Conservation (phyloP, 2,888 invertebrate genomes). For the Oscheius onirici region DNA sequence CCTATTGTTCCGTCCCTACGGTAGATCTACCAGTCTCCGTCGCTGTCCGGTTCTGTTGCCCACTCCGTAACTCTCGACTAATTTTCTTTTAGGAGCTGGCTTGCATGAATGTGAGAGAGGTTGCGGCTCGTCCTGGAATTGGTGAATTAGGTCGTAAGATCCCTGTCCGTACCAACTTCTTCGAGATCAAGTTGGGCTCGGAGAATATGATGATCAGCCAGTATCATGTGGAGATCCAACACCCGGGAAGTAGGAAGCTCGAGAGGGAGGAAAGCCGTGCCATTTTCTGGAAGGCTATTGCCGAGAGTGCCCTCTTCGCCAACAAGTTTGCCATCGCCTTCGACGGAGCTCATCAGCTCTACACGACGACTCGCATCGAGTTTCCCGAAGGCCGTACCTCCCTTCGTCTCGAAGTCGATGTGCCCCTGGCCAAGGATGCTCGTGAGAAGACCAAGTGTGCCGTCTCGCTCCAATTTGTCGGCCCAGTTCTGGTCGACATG, state of each 20-base stretch:
- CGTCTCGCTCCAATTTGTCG: conserved; percentile 59
- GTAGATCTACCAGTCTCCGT: too few species aligned
- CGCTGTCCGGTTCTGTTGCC: too few species aligned
- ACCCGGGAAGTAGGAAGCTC: conserved; percentile 62
- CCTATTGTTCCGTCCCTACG: too few species aligned
- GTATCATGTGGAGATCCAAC: conserved; percentile 67
- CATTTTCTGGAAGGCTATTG: conserved; percentile 68
- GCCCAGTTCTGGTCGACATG: conserved; percentile 63
- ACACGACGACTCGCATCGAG: conserved; percentile 53
- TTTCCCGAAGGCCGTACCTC: conserved; percentile 55
- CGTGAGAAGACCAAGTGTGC: conserved; percentile 57
- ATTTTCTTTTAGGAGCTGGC: conserved; percentile 50
- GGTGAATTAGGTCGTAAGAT: conserved; percentile 58
- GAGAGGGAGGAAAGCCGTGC: conserved; percentile 65
- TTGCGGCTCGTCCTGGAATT: conserved; percentile 57
- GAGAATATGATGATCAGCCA: conserved; percentile 60
- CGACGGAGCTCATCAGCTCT: conserved; percentile 65
- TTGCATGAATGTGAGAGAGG: conserved; percentile 56
- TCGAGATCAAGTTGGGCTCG: conserved; percentile 56
- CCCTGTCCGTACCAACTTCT: conserved; percentile 63
- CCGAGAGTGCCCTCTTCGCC: conserved; percentile 58
- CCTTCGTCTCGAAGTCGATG: conserved; percentile 53
- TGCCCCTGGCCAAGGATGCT: conserved; percentile 57
- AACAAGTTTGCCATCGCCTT: conserved; percentile 64
- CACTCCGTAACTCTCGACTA: too few species aligned